Evolutionary conservation across 1,140 invertebrate species (phyloP), one percentile per base, ranked within the genome.

Genomic region (Scaptomyza hsui): DNA sequence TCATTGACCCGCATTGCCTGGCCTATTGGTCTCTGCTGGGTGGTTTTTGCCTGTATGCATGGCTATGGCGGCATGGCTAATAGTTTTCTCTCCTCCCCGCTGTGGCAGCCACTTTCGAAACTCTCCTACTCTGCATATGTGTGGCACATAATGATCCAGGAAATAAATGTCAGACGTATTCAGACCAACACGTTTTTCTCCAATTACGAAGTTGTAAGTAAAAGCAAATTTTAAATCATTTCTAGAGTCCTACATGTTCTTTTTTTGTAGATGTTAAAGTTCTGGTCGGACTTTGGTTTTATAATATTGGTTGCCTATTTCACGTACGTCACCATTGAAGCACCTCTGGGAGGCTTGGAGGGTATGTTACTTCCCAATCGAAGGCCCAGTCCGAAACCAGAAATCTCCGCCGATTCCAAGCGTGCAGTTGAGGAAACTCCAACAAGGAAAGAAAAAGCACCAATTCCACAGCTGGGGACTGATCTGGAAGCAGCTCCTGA

Each of bases 1-100:
- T 92, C 94, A 1, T 91, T 95, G 5, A 92, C 93, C 29, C 92
- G 95, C 26, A 91, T 93, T 1, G 89, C 91, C 0, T 96, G 95
- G 94, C 92, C 93, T 0, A 5, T 94, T 0, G 92, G 91, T 0
- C 55, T 96, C 3, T 92, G 92, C 1, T 96, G 95, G 95, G 92
- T 96, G 7, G 93, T 96, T 4, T 94, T 95, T 42, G 94, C 94
- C 2, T 95, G 95, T 73, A 89, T 92, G 3, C 92, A 93, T 49
- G 94, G 94, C 26, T 94, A 94, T 80, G 95, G 94, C 68, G 95
- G 93, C 53, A 80, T 92, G 26, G 91, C 93, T 24, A 92, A 93
- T 49, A 92, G 91, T 81, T 91, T 93, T n/a, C 74, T 93, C 2
- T 92, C 92, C 5, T 79, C 91, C 4, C 69, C 81, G 1, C 64